Evolutionary conservation across 1,140 invertebrate genomes (phyloP).

Genomic region (Bombyx mori): ASM3026992v2 NC_085108.1:2880001-2880500

Average conservation of each 20-base stretch:
- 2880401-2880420: conserved; percentile 13
- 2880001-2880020: no score
- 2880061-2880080: no score
- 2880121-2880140: no score
- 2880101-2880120: no score
- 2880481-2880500: conserved; percentile 1
- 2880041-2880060: no score
- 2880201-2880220: conserved; percentile 18
- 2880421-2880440: conserved; percentile 25
- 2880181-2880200: no score
- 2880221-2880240: conserved; percentile 18
- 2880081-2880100: no score
- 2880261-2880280: background rate
- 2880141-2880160: no score
- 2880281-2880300: background rate
- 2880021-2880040: no score
- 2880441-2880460: background rate
- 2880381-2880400: conserved; percentile 24
- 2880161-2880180: no score
- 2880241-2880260: conserved; percentile 6
- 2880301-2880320: background rate
- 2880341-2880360: conserved; percentile 12
- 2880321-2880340: conserved; percentile 8
- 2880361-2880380: conserved; percentile 18
- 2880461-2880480: background rate